phyloP scores from a whole-genome alignment of 2,888 invertebrate species.

The Mesopsocus fuscifrons region DNA sequence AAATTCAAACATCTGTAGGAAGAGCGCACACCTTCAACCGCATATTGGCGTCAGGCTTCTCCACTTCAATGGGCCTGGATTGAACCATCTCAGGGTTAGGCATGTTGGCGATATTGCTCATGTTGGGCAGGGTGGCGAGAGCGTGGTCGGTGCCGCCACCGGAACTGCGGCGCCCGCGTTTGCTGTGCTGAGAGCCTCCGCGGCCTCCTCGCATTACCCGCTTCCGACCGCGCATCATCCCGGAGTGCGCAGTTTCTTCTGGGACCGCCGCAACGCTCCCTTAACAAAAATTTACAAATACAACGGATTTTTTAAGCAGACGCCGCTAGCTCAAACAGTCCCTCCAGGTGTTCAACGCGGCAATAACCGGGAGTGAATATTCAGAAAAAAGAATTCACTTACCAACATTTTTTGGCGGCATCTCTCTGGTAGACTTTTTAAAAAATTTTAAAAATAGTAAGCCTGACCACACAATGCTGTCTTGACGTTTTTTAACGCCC shows the following conservation, averaged over 20 bases:
- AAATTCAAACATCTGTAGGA: conserved; percentile 7
- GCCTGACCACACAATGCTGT: too few relatives aligned
- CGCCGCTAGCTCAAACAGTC: too few relatives aligned
- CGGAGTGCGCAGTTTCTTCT: conserved; percentile 32
- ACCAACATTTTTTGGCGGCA: too few relatives aligned
- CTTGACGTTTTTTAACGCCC: too few relatives aligned
- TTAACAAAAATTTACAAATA: too few relatives aligned
- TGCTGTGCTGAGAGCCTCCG: conserved; percentile 20
- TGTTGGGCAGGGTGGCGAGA: too few relatives aligned
- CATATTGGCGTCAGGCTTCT: conserved; percentile 74
- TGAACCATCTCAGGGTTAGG: conserved; percentile 28
- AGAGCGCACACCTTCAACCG: conserved; percentile 60
- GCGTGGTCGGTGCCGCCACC: conserved; percentile 24
- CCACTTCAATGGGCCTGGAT: conserved; percentile 38
- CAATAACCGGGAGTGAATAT: too few relatives aligned
- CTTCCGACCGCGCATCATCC: conserved; percentile 27
- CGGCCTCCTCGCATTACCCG: conserved; percentile 20
- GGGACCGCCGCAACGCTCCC: conserved; percentile 31
- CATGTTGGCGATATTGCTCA: too few relatives aligned
- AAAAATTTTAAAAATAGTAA: too few relatives aligned
- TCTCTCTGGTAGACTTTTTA: too few relatives aligned
- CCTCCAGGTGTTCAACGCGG: too few relatives aligned
- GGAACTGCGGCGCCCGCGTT: conserved; percentile 25
- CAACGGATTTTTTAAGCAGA: too few relatives aligned
- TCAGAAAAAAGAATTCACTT: conserved; percentile 1